phyloP scores from a whole-genome alignment of 92 coral and sea anemone genomes.

The Blastomussa wellsi region DNA sequence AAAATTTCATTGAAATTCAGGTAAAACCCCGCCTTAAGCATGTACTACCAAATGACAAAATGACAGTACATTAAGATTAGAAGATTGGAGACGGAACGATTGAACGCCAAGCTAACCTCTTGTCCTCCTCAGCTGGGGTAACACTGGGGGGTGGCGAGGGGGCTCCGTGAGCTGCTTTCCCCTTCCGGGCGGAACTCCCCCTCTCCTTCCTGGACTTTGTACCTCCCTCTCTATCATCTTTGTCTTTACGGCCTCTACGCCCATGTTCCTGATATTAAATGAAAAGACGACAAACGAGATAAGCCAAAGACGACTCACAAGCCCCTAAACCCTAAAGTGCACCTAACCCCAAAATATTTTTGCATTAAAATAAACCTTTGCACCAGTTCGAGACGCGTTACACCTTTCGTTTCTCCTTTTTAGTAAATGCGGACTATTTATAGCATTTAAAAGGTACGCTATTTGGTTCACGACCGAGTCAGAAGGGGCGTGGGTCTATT shows the following conservation, averaged over 20 bases:
- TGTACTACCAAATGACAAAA: neutral
- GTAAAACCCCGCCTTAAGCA: no score
- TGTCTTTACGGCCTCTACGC: conserved; percentile 84
- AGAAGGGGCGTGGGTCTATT: no score
- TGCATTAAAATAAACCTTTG: no score
- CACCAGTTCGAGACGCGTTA: no score
- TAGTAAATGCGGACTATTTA: no score
- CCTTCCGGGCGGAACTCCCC: conserved; percentile 81
- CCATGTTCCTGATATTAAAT: conserved; percentile 77
- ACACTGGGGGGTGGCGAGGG: conserved; percentile 93
- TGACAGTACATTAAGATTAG: neutral
- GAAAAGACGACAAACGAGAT: neutral
- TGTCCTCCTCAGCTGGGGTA: conserved; percentile 79
- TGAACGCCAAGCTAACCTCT: conserved; percentile 43
- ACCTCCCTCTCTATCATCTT: conserved; percentile 94
- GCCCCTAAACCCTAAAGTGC: no score
- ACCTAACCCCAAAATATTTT: no score
- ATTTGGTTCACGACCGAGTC: no score
- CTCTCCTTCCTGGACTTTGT: conserved; percentile 90
- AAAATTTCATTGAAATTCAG: no score
- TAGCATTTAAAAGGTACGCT: no score
- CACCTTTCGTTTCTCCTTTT: no score
- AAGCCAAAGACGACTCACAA: neutral
- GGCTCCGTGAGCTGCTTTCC: conserved; percentile 70
- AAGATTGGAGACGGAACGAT: neutral